Evolutionary conservation across 2,113 vertebrate genomes (phyloP).

Genomic region (Mesoclemmys tuberculata): DNA sequence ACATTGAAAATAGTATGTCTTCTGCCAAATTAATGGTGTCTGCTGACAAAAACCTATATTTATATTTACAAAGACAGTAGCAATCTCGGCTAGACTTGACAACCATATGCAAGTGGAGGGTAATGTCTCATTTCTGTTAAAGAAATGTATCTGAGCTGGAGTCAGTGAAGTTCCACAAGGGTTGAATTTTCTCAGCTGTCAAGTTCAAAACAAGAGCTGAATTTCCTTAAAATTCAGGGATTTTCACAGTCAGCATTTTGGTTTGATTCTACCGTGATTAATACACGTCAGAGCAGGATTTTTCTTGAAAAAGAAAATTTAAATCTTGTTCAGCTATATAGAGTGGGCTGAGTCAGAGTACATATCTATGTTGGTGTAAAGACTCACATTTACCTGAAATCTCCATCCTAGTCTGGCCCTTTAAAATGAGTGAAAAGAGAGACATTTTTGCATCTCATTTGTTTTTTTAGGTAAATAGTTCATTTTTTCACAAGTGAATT

Average conservation of each 20-base stretch:
- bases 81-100: background rate
- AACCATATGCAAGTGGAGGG: background rate
- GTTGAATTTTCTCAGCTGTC: background rate
- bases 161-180: background rate
- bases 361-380: background rate
- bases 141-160: background rate
- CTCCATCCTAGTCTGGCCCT: background rate
- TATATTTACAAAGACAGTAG: background rate
- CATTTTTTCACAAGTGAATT: background rate
- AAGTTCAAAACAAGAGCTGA: background rate
- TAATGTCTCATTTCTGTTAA: background rate
- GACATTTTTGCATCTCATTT: background rate
- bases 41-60: constrained; percentile 11
- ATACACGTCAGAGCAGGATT: background rate
- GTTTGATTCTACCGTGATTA: background rate
- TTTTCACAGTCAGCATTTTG: background rate
- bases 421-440: background rate
- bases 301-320: background rate
- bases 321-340: background rate
- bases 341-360: background rate
- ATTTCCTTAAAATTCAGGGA: background rate
- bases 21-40: constrained; percentile 36
- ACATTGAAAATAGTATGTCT: constrained; percentile 1
- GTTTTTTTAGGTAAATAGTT: constrained; percentile 1
- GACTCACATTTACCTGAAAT: background rate